Evolutionary conservation across 2,113 vertebrate species (phyloP), one percentile per base, ranked within the genome.

Genomic region (Pteruthius melanotis): DNA sequence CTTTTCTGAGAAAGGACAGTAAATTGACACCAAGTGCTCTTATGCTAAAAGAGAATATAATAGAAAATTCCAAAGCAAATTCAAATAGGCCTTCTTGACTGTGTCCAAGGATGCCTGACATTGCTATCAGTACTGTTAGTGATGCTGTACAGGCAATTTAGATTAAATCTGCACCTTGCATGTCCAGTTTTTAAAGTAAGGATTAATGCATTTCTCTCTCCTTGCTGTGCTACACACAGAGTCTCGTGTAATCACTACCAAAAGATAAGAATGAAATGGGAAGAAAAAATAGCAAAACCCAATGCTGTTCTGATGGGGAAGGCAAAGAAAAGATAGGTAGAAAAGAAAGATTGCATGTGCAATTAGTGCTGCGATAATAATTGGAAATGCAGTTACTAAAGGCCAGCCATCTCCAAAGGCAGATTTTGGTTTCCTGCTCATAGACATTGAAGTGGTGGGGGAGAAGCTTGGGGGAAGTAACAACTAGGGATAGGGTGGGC

Each of bases 371-470:
- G 33, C 17, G 15, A 69, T 83, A 79, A 44, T 76, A 77, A 88
- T 80, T 95, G 87, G 84, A 91, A 89, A 83, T 85, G 59, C 19
- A 54, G 24, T 83, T 87, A 63, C 45, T 77, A 52, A 91, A 94
- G 89, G 70, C 91, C 87, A 90, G 11, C 23, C 33, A 31, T 70
- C 21, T 87, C 89, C 63, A 80, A 87, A 91, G 78, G 74, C 82
- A 93, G 57, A 54, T 75, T 88, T 65, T 80, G 21, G 35, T 74
- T 54, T 90, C 18, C 61, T 68, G 52, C 40, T 90, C 4, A 1
- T 40, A 26, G 39, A 22, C 26, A 65, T 75, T 9, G 42, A 49
- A 52, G 17, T 15, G n/a, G 13, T 13, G 1, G 2, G 15, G 42
- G 10, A 53, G 63, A 59, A 64, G 27, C 13, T 90, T 27, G 28